Evolutionary conservation across 2,113 vertebrate genomes (phyloP).

Genomic region (Sterna hirundo): DNA sequence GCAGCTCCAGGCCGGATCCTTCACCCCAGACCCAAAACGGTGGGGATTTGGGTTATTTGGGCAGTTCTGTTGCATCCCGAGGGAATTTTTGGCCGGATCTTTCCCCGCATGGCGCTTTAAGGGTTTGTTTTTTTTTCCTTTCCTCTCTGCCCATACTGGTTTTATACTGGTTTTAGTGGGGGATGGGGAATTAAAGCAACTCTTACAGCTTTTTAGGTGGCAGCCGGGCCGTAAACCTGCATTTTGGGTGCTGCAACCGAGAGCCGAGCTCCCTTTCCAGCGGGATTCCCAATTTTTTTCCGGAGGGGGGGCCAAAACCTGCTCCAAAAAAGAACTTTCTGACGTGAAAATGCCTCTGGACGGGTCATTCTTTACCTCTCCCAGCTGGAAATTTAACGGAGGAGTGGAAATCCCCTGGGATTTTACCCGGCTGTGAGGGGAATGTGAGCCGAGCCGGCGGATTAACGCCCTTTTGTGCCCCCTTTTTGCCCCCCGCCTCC

Average conservation of each 20-base stretch:
- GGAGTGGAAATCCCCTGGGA: conserved; percentile 14
- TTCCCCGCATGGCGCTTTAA: neutral
- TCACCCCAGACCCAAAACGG: too few species aligned
- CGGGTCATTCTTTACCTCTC: conserved; percentile 1
- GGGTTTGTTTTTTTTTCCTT: too few species aligned
- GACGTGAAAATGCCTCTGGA: conserved; percentile 3
- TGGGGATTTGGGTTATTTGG: too few species aligned
- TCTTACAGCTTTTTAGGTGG: neutral
- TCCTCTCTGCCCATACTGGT: neutral
- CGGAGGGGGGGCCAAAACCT: neutral
- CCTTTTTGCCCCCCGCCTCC: neutral
- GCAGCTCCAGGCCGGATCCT: too few species aligned
- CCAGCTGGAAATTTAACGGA: conserved; percentile 34
- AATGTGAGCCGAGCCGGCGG: neutral
- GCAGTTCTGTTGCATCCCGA: too few species aligned
- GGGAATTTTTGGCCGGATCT: neutral
- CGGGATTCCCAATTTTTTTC: conserved; percentile 44
- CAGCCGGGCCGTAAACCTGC: neutral
- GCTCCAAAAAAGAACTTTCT: neutral
- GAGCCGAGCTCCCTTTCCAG: conserved; percentile 39
- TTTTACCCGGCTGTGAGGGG: conserved; percentile 29
- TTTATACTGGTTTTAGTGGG: neutral
- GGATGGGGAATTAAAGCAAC: too few species aligned
- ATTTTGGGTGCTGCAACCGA: conserved; percentile 44
- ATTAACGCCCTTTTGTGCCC: neutral